Percentiles rank a stretch among this genome's conserved stretches.
phyloP scores from a whole-genome alignment of 2,113 vertebrate species.

The Gasterosteus aculeatus region DNA sequence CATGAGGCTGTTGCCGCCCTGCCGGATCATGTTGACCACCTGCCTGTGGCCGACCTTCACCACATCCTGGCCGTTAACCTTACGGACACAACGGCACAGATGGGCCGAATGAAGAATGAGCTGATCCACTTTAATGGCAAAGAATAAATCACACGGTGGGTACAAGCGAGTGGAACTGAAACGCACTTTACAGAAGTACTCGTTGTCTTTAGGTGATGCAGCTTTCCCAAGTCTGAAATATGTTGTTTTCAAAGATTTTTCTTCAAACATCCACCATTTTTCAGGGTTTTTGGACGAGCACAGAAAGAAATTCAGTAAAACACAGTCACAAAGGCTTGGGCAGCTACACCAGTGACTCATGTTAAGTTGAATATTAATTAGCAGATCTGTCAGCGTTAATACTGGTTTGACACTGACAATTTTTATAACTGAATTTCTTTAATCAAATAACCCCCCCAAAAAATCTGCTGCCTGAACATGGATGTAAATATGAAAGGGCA shows the following conservation, averaged over 20 bases:
- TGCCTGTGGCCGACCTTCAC: slow-evolving; percentile 94
- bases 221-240: neutral
- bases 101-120: neutral
- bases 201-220: neutral
- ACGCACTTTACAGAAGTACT: neutral
- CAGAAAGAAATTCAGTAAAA: slow-evolving; percentile 7
- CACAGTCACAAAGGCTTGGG: neutral
- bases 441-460: neutral
- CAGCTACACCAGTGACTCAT: slow-evolving; percentile 58
- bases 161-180: neutral
- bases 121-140: neutral
- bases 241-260: neutral
- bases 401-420: slow-evolving; percentile 42
- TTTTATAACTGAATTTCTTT: slow-evolving; percentile 34
- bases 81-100: slow-evolving; percentile 20
- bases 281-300: neutral
- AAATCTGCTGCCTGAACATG: neutral
- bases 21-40: slow-evolving; percentile 95
- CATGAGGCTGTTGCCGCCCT: slow-evolving; percentile 93
- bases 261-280: neutral
- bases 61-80: slow-evolving; percentile 93
- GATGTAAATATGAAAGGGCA: neutral
- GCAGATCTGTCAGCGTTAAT: slow-evolving; percentile 57
- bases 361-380: slow-evolving; percentile 62
- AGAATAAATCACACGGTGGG: too few relatives aligned